Conservation (phyloP, 1,140 invertebrate species). For the Psix sp. region DNA sequence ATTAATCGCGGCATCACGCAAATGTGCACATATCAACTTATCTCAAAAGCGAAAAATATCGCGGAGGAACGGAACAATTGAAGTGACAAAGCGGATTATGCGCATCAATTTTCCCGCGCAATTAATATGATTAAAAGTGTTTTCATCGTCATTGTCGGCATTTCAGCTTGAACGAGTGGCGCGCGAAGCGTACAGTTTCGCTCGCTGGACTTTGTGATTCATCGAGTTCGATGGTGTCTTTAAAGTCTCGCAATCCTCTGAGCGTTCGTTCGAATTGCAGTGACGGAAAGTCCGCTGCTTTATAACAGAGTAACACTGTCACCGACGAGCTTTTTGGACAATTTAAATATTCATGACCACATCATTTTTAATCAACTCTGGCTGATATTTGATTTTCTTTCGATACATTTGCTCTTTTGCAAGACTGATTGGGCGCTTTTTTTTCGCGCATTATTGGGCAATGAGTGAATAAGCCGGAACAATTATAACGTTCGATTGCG, state of each 20-base stretch:
- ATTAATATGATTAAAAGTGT: slow-evolving; percentile 32
- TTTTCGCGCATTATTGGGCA: not conserved
- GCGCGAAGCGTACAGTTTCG: slow-evolving; percentile 5
- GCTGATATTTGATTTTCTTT: slow-evolving; percentile 18
- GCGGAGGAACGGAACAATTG: too few species aligned
- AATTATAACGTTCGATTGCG: slow-evolving; percentile 4
- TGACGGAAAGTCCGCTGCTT: too few species aligned
- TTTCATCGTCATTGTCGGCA: slow-evolving; percentile 3
- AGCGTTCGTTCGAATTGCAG: too few species aligned
- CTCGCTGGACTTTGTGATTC: slow-evolving; percentile 26
- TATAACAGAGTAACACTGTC: too few species aligned
- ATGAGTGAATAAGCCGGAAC: not conserved
- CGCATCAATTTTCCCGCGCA: slow-evolving; percentile 8
- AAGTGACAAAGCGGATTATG: slow-evolving; percentile 49
- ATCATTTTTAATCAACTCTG: too few species aligned
- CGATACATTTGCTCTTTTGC: slow-evolving; percentile 12
- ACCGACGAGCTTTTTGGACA: too few species aligned
- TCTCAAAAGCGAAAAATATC: too few species aligned
- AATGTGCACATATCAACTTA: too few species aligned
- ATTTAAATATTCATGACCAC: too few species aligned
- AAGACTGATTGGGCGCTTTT: slow-evolving; percentile 14
- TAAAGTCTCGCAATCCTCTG: too few species aligned
- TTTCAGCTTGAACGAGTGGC: slow-evolving; percentile 1
- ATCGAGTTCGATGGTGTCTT: slow-evolving; percentile 22
- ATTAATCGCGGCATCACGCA: not conserved